Evolutionary conservation across 30 jellyfish, hydroid and myxozoan species (phyloP).

Genomic region (Nemopilema nomurai): DNA sequence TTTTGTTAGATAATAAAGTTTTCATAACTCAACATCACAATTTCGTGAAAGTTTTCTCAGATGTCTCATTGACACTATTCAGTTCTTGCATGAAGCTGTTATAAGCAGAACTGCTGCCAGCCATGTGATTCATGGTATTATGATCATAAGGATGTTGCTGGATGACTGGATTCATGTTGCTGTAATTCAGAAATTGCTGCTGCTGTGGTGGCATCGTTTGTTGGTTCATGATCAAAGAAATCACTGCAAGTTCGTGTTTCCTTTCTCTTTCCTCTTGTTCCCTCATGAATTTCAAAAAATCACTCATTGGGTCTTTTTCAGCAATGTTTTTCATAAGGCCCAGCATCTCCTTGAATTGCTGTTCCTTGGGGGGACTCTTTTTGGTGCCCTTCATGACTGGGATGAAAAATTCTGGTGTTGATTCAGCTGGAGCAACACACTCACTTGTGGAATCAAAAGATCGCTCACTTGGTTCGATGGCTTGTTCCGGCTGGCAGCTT

Average conservation of each 20-base stretch:
- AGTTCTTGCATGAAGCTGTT: constrained; percentile 16
- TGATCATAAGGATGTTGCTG: constrained; percentile 18
- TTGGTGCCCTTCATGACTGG: constrained; percentile 56
- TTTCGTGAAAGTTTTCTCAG: constrained; percentile 32
- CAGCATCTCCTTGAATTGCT: too few species aligned
- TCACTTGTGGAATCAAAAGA: constrained; percentile 36
- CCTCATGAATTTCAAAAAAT: constrained; percentile 34
- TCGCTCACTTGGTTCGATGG: constrained; percentile 58
- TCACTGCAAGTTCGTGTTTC: constrained; percentile 47
- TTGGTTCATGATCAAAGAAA: constrained; percentile 24
- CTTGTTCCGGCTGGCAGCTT: constrained; percentile 71
- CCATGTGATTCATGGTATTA: constrained; percentile 24
- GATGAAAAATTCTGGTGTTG: constrained; percentile 38
- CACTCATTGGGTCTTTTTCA: constrained; percentile 45
- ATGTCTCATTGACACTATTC: constrained; percentile 31
- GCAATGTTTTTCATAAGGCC: constrained; percentile 17
- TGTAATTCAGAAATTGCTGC: constrained; percentile 7
- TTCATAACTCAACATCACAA: constrained; percentile 17
- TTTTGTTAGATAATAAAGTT: constrained; percentile 4
- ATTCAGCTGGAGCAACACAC: constrained; percentile 29
- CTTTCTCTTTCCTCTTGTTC: constrained; percentile 54
- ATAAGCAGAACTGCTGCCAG: constrained; percentile 21
- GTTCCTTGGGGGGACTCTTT: too few species aligned
- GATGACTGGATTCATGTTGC: constrained; percentile 32
- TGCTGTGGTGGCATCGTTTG: constrained; percentile 49